These are phyloP conservation scores for Eupithecia insigniata DNA, from an alignment of 2,888 invertebrate species.

Conservation along the genomic window DNA sequence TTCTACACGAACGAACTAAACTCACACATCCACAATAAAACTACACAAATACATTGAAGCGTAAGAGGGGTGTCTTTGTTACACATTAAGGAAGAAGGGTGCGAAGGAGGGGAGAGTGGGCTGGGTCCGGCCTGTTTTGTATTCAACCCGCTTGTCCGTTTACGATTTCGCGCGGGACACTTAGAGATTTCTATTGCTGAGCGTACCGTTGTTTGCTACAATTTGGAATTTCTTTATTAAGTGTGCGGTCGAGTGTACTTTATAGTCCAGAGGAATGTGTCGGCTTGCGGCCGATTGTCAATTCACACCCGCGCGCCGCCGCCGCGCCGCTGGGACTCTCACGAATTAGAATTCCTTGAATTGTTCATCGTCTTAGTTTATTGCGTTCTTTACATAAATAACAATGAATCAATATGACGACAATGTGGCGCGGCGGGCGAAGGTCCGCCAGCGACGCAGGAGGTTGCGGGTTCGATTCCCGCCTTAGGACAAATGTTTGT, in stretches of 20 bases:
- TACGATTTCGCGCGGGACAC: constrained; percentile 81
- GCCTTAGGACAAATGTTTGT: too few relatives aligned
- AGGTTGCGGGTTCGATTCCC: too few relatives aligned
- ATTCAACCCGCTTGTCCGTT: constrained; percentile 78
- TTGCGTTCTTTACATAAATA: background rate
- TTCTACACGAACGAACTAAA: constrained; percentile 57
- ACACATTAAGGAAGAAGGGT: constrained; percentile 83
- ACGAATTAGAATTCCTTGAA: constrained; percentile 13
- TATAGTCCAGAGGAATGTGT: constrained; percentile 42
- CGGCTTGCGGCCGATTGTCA: constrained; percentile 27
- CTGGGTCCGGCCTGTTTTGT: constrained; percentile 71
- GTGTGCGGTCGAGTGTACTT: constrained; percentile 49
- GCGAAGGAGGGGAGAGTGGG: constrained; percentile 67
- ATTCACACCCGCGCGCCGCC: constrained; percentile 16
- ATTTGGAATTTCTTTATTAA: constrained; percentile 79
- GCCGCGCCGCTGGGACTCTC: constrained; percentile 5
- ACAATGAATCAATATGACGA: background rate
- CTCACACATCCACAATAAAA: constrained; percentile 65
- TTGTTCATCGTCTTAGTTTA: constrained; percentile 12
- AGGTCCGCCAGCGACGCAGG: too few relatives aligned
- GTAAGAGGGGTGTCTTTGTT: constrained; percentile 84
- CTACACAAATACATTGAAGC: constrained; percentile 74
- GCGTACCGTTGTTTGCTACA: constrained; percentile 61
- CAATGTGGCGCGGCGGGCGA: too few relatives aligned
- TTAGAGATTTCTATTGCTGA: constrained; percentile 77